Evolutionary conservation across 2,113 vertebrate genomes (phyloP), one percentile per base, ranked within the genome.

Genomic region (Pyrgilauda ruficollis): DNA sequence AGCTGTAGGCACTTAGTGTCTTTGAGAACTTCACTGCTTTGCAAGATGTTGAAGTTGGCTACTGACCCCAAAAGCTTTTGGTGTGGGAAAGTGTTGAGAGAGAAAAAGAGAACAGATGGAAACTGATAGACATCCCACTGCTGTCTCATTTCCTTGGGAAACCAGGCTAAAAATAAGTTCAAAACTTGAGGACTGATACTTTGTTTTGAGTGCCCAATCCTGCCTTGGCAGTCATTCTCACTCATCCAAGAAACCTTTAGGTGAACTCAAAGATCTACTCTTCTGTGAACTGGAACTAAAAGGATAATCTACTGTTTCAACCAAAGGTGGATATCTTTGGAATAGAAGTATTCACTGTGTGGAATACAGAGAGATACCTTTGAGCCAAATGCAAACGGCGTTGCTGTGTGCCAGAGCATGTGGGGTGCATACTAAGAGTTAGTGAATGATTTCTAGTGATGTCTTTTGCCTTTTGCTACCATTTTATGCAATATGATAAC

Each of bases 81-180:
- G 44, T 91, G 81, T 93, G 90, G 84, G 84, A 70, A 89, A 66
- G 87, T 84, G 87, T 84, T 94, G 84, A 94, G 49, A 94, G 33
- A 89, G 69, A 84, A 84, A 50, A 87, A 62, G 59, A 66, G 90
- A 95, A 94, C 92, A 95, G 90, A 91, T 87, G 81, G 87, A 94
- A 95, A 91, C 84, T 89, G 93, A 55, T 91, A 97, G 95, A 97
- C 77, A 56, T 96, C 77, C 49, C 24, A 84, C 77, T 93, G 81
- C 81, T 94, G 93, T 94, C 92, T 96, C 56, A 89, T 91, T 94
- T 95, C 35, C 73, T 96, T 87, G 77, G 81, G 61, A 96, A 94
- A 91, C 73, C 28, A 82, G 77, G 27, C 64, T 96, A 87, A 95
- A 94, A 94, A 70, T 89, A 96, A 81, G n/a, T 41, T 75, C 56